Evolutionary conservation across 2,888 invertebrate species (phyloP).

Genomic region (Parnassius apollo): DNA sequence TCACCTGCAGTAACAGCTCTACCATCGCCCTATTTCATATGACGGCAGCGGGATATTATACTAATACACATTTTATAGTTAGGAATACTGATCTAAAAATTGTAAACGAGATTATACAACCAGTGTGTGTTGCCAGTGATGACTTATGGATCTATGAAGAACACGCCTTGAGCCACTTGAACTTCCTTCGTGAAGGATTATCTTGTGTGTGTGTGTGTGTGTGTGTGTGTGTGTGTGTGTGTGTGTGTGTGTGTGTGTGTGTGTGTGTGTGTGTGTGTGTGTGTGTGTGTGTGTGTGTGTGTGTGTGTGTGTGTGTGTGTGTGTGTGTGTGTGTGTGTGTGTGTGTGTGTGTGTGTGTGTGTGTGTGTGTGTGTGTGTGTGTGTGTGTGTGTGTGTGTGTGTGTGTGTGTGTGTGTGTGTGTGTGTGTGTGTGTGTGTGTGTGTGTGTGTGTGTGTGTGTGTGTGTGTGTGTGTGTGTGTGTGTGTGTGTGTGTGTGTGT

Average conservation of each 20-base stretch:
- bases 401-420: slow-evolving; percentile 13
- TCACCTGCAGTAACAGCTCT: too few species aligned
- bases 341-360: slow-evolving; percentile 16
- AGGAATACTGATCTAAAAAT: too few species aligned
- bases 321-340: slow-evolving; percentile 17
- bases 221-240: slow-evolving; percentile 20
- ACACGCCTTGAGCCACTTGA: too few species aligned
- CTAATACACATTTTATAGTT: too few species aligned
- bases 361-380: slow-evolving; percentile 17
- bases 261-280: slow-evolving; percentile 18
- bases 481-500: slow-evolving; percentile 14
- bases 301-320: slow-evolving; percentile 15
- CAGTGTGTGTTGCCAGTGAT: too few species aligned
- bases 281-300: slow-evolving; percentile 17
- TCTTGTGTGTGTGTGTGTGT: slow-evolving; percentile 1
- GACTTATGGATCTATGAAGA: too few species aligned
- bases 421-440: slow-evolving; percentile 14
- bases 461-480: slow-evolving; percentile 14
- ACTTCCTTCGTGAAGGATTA: too few species aligned
- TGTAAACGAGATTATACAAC: too few species aligned
- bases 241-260: slow-evolving; percentile 22
- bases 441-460: slow-evolving; percentile 15
- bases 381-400: slow-evolving; percentile 16
- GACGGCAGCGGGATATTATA: too few species aligned
- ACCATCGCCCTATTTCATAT: too few species aligned